Conservation (phyloP, 2,888 invertebrate genomes). For the Euphydryas editha region DNA sequence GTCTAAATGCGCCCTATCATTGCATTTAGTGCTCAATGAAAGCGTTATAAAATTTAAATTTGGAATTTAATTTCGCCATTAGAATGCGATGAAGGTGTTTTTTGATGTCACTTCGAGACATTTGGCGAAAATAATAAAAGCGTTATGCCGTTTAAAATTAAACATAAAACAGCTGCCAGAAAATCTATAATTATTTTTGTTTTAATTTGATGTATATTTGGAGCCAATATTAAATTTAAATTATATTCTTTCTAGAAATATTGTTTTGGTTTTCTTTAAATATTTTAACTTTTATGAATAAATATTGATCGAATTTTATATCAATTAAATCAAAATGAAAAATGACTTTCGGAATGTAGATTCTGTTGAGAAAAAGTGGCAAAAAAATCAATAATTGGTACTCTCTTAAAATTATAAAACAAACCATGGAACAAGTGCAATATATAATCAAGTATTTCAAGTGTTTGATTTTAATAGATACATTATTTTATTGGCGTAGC, state of each 20-base stretch:
- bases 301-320: too few relatives aligned
- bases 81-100: constrained; percentile 60
- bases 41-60: constrained; percentile 66
- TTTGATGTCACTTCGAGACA: constrained; percentile 51
- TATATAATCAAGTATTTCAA: too few relatives aligned
- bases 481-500: too few relatives aligned
- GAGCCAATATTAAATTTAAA: neutral
- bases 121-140: constrained; percentile 40
- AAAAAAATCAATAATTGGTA: too few relatives aligned
- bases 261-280: neutral
- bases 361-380: too few relatives aligned
- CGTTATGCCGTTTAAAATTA: constrained; percentile 32
- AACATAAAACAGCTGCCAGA: constrained; percentile 19
- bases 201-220: neutral
- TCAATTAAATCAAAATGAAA: too few relatives aligned
- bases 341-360: too few relatives aligned
- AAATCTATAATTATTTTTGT: constrained; percentile 7
- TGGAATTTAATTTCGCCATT: constrained; percentile 69
- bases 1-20: constrained; percentile 47
- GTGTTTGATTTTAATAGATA: too few relatives aligned
- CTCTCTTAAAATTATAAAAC: too few relatives aligned
- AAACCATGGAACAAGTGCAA: too few relatives aligned
- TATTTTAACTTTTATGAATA: too few relatives aligned
- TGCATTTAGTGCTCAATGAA: constrained; percentile 59
- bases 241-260: neutral